Base-by-base conservation (phyloP, 2,888 invertebrate species). In the Amphipyra tragopoginis region DNA sequence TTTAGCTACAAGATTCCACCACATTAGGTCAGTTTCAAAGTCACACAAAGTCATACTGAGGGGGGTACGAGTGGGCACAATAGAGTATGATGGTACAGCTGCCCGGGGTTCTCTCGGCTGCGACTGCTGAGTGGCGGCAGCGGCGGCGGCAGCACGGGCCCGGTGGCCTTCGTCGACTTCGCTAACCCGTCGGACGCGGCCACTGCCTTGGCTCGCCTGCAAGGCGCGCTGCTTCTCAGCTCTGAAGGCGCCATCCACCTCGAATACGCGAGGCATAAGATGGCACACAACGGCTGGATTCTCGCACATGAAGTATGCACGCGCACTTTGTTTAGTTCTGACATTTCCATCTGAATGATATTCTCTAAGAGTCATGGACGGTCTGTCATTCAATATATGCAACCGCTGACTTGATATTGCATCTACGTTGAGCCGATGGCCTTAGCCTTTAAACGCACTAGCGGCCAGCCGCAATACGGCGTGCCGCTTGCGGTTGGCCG, bases 241-340 rank as follows among this genome's bases (percentile, higher is more conserved):
- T 99, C 99, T 81, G 98, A 99, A 93, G 99, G 99, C 85, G 98
- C 99, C 90, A 98, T 99, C 93, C 97, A 99, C 93, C 99, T 99
- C 95, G 99, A 99, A 96, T 99, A 98, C 96, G 99, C 99, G 94
- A 98, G 98, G 96, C 98, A 98, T 95, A 99, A 99, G 97, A 99
- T 99, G 99, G 98, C 98, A 90, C 95, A 95, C 95, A 95, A 95
- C 93, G 95, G 95, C 92, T 95, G 95, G 95, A 95, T 94, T 91
- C 92, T 92, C 91, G 92, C 93, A 91, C 94, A 93, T 89, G 94
- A 93, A 93, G 93, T 94, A 94, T 92, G 94, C 92, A 93, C 93
- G 92, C 84, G 92, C 92, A 91, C 91, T 64, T 50, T 72, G 77
- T 75, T 77, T 72, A 77, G 77, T 71, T 78, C 36, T 64, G 40